Percentiles rank a stretch among this genome's conserved stretches.
Evolutionary conservation across 2,888 invertebrate genomes (phyloP).

Genomic region (Lasioglossum leucozonium): DNA sequence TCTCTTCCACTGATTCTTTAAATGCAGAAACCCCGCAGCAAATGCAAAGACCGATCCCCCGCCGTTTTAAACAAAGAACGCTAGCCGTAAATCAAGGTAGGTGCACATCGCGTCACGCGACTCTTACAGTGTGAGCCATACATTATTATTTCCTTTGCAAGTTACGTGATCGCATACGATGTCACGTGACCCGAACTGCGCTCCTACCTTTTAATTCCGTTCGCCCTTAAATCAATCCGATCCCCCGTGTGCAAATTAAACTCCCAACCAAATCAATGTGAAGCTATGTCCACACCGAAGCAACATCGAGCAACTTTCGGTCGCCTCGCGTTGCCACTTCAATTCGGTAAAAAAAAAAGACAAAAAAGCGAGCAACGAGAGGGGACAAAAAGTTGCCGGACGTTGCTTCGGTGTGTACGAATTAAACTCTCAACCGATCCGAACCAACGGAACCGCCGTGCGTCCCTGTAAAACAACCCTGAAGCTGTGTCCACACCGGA

Average conservation of each 20-base stretch:
- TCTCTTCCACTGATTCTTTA: background rate
- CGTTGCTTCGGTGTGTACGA: background rate
- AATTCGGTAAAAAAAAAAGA: background rate
- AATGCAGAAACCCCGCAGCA: background rate
- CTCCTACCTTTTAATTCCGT: background rate
- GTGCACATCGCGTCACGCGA: too few species aligned
- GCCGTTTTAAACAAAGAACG: background rate
- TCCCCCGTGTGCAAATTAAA: background rate
- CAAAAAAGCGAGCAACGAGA: background rate
- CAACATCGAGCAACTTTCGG: background rate
- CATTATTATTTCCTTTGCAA: too few species aligned
- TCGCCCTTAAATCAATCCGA: background rate
- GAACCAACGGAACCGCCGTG: background rate
- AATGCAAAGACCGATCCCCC: background rate
- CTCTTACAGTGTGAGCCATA: background rate
- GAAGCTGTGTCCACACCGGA: background rate
- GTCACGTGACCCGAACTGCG: too few species aligned
- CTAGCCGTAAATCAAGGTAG: background rate
- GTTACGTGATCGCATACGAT: background rate
- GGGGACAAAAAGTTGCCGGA: background rate
- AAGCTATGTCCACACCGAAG: background rate
- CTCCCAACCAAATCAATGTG: background rate
- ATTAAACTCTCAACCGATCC: background rate
- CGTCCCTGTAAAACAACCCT: slow-evolving; percentile 15
- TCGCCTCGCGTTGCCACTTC: background rate